These are phyloP conservation scores for Motacilla alba DNA, from an alignment of 2,113 vertebrate species.

Conservation along the genomic window DNA sequence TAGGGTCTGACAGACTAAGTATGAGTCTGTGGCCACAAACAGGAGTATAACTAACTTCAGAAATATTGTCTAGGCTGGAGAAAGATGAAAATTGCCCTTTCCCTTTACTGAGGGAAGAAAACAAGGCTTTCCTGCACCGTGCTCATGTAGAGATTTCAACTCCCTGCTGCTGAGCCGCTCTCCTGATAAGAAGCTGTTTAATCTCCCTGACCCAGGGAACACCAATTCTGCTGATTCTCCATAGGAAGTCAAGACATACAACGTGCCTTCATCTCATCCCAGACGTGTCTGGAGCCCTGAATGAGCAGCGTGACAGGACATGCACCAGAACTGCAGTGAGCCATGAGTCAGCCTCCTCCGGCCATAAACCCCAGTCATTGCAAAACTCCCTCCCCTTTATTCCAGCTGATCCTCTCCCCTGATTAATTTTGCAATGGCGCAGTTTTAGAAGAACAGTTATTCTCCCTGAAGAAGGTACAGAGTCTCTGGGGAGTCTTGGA, in stretches of 20 bases:
- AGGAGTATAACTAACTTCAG: constrained; percentile 20
- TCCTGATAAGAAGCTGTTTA: neutral
- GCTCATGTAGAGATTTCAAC: neutral
- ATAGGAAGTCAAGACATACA: neutral
- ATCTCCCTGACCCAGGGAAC: neutral
- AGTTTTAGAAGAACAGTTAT: neutral
- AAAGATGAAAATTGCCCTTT: constrained; percentile 2
- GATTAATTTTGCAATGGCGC: neutral
- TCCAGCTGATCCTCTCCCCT: neutral
- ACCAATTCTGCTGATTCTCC: neutral
- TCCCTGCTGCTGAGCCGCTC: rapidly evolving
- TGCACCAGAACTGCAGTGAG: neutral
- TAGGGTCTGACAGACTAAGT: constrained; percentile 38
- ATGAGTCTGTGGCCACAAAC: neutral
- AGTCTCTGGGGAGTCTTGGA: neutral
- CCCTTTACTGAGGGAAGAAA: neutral
- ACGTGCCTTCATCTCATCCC: neutral
- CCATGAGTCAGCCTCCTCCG: neutral
- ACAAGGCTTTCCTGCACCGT: neutral
- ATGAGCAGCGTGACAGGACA: neutral
- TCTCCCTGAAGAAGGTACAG: neutral
- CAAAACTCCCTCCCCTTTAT: neutral
- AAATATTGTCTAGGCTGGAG: neutral
- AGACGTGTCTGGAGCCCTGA: neutral
- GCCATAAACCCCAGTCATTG: neutral